phyloP scores from a whole-genome alignment of 2,888 invertebrate species.

The Boloria selene region DNA sequence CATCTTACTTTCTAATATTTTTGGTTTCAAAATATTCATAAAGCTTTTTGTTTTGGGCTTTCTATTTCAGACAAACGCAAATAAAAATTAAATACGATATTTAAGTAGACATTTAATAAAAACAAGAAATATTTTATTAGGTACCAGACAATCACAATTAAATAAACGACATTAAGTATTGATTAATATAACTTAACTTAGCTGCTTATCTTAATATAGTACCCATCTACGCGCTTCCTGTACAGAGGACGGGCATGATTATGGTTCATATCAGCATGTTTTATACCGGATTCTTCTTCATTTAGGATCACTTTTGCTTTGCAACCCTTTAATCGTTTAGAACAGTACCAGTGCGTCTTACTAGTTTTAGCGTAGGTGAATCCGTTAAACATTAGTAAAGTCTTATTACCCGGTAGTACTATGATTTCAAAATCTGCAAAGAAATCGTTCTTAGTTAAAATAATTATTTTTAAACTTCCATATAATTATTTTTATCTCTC shows the following conservation, averaged over 20 bases:
- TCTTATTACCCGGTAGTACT: constrained; percentile 30
- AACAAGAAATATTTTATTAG: not conserved
- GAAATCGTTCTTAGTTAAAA: not conserved
- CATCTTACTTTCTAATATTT: too few relatives aligned
- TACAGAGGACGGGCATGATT: constrained; percentile 52
- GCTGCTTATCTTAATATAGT: constrained; percentile 48
- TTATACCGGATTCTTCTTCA: constrained; percentile 39
- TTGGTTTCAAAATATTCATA: too few relatives aligned
- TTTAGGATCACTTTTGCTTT: constrained; percentile 48
- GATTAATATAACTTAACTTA: constrained; percentile 3
- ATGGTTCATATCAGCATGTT: constrained; percentile 45
- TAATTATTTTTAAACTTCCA: not conserved
- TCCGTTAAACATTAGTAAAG: constrained; percentile 43
- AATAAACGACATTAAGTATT: not conserved
- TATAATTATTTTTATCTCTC: not conserved
- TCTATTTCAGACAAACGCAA: too few relatives aligned
- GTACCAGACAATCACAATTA: not conserved
- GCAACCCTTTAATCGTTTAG: constrained; percentile 50
- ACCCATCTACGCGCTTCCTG: constrained; percentile 38
- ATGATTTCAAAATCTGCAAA: constrained; percentile 35
- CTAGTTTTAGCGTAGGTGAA: constrained; percentile 48
- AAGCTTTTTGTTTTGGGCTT: too few relatives aligned
- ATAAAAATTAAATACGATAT: too few relatives aligned
- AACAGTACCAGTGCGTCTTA: constrained; percentile 51
- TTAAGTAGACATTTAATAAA: not conserved